Conservation (phyloP, 2,797 vertebrate species). For the Margarornis squamiger region DNA sequence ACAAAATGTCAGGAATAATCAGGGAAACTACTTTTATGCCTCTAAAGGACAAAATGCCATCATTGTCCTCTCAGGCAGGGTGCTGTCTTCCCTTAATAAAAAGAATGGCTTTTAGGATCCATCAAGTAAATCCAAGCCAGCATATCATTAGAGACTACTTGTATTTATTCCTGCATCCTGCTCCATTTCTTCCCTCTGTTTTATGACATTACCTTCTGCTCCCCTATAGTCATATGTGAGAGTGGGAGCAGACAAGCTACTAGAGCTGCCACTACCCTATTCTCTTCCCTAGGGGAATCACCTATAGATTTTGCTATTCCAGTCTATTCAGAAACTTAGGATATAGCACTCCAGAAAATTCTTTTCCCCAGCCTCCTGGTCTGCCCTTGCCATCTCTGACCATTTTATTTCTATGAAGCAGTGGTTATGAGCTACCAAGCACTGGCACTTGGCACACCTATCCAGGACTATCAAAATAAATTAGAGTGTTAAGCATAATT, state of each 20-base stretch:
- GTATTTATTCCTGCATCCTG: not conserved
- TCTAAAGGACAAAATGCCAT: not conserved
- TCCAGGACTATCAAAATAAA: not conserved
- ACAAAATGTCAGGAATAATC: constrained; percentile 20
- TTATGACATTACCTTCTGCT: not conserved
- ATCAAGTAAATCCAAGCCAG: not conserved
- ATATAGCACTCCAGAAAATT: not conserved
- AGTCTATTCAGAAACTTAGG: not conserved
- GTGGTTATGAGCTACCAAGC: not conserved
- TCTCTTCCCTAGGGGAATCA: not conserved
- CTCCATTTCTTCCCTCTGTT: not conserved
- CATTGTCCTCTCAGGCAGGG: not conserved
- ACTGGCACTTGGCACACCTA: not conserved
- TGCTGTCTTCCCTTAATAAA: not conserved
- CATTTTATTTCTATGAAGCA: not conserved
- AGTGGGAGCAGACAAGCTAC: not conserved
- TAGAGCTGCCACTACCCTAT: not conserved
- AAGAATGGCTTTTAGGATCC: not conserved
- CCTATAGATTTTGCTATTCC: not conserved
- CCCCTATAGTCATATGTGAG: not conserved
- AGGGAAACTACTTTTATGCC: not conserved
- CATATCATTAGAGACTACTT: not conserved
- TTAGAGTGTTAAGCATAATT: not conserved
- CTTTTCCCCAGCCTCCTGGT: not conserved
- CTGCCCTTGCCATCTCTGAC: not conserved